Evolutionary conservation across 2,797 vertebrate species (phyloP).

Genomic region (Muscicapa striata): DNA sequence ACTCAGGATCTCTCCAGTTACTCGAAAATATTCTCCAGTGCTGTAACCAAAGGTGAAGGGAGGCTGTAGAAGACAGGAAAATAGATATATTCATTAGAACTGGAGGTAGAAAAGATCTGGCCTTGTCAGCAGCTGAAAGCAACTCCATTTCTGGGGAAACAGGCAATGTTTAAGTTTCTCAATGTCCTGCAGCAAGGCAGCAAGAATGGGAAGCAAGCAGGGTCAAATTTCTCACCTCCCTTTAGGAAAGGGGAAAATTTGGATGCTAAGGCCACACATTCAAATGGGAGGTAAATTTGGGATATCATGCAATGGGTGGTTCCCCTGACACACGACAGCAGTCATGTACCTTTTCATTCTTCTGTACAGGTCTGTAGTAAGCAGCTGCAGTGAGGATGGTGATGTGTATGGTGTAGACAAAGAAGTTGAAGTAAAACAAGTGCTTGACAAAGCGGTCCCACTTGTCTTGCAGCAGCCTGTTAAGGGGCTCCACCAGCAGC

Average conservation of each 20-base stretch:
- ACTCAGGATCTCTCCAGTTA: constrained; percentile 82
- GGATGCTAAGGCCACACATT: background rate
- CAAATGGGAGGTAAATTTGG: background rate
- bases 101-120: background rate
- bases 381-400: constrained; percentile 84
- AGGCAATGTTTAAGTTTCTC: background rate
- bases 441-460: constrained; percentile 88
- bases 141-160: background rate
- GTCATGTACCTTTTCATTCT: constrained; percentile 14
- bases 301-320: background rate
- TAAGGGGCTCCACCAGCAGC: constrained; percentile 91
- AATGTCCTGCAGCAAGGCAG: background rate
- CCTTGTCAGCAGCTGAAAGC: background rate
- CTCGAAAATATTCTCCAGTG: constrained; percentile 76
- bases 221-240: background rate
- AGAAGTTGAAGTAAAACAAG: constrained; percentile 89
- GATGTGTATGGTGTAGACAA: constrained; percentile 87
- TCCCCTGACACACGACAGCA: background rate
- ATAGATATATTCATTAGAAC: background rate
- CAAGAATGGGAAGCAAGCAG: background rate
- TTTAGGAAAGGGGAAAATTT: background rate
- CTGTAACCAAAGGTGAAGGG: constrained; percentile 72
- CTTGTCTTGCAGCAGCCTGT: constrained; percentile 89
- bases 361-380: constrained; percentile 82
- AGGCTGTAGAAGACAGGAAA: constrained; percentile 74